A percentile compares a stretch with the other conserved stretches of the same genome.
phyloP scores from a whole-genome alignment of 2,113 vertebrate species.

The Ailuropoda melanoleuca region DNA sequence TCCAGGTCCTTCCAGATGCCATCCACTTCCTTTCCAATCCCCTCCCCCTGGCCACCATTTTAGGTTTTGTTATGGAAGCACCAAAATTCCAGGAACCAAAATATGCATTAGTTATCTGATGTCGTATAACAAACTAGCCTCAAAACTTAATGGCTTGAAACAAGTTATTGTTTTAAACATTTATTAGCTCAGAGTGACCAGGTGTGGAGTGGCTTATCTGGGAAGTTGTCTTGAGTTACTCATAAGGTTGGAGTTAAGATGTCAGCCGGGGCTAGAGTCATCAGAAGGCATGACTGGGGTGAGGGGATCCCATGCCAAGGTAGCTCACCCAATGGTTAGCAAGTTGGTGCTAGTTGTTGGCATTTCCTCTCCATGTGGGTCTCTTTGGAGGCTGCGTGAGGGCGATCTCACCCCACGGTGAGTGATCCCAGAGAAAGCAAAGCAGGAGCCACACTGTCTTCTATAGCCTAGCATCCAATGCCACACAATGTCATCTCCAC shows the following conservation, averaged over 20 bases:
- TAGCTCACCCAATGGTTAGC: not conserved
- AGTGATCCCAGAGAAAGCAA: not conserved
- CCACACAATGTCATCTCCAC: not conserved
- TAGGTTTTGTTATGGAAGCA: not conserved
- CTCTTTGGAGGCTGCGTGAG: not conserved
- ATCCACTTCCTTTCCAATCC: not conserved
- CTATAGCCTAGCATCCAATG: not conserved
- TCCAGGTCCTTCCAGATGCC: not conserved
- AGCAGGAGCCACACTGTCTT: not conserved
- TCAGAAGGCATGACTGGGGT: not conserved
- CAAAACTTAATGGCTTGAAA: not conserved
- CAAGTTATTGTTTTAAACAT: not conserved
- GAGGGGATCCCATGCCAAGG: not conserved
- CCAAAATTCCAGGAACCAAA: not conserved
- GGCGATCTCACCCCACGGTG: not conserved
- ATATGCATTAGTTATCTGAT: not conserved
- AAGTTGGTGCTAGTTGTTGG: no score
- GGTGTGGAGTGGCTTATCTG: not conserved
- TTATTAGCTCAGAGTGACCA: not conserved
- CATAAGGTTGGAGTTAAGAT: not conserved
- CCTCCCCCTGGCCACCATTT: not conserved
- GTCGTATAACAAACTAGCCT: not conserved
- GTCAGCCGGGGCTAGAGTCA: no score
- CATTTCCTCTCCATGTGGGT: not conserved
- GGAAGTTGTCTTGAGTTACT: not conserved